A percentile compares a stretch with the other conserved stretches of the same genome.
Evolutionary conservation across 2,797 vertebrate genomes (phyloP).

Genomic region (Synanceia verrucosa): DNA sequence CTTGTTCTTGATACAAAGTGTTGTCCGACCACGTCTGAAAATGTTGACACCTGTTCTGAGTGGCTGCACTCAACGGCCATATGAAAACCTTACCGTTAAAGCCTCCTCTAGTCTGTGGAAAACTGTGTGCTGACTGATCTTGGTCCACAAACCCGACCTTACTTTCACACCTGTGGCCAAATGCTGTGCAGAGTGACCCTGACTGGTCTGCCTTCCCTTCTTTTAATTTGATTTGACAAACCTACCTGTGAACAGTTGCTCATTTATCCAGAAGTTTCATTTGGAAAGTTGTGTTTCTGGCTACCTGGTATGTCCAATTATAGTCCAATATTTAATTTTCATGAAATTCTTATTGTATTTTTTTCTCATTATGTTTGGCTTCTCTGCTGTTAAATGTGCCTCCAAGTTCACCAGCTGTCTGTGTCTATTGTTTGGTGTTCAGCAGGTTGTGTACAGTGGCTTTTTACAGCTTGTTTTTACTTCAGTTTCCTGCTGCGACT

Average conservation of each 20-base stretch:
- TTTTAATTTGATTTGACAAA: background rate
- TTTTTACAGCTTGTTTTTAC: no score
- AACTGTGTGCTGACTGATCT: background rate
- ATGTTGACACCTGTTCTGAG: background rate
- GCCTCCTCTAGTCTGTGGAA: background rate
- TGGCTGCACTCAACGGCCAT: background rate
- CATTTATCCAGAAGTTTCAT: background rate
- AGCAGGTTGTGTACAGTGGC: background rate
- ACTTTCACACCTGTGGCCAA: background rate
- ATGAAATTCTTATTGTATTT: conserved; percentile 8
- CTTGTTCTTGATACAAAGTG: conserved; percentile 7
- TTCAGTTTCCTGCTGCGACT: background rate
- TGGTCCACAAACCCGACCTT: background rate
- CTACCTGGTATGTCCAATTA: background rate
- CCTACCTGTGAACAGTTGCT: background rate
- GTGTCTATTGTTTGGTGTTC: background rate
- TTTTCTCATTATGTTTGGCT: background rate
- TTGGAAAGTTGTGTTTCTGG: background rate
- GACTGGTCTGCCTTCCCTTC: background rate
- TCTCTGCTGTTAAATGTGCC: background rate
- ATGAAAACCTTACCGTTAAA: background rate
- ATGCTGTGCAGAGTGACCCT: background rate
- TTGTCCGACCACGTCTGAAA: background rate
- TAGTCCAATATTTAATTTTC: background rate
- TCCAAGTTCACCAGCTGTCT: background rate